A percentile compares a stretch with the other conserved stretches of the same genome.
phyloP scores from a whole-genome alignment of 2,888 invertebrate genomes.

The Clitarchus hookeri region DNA sequence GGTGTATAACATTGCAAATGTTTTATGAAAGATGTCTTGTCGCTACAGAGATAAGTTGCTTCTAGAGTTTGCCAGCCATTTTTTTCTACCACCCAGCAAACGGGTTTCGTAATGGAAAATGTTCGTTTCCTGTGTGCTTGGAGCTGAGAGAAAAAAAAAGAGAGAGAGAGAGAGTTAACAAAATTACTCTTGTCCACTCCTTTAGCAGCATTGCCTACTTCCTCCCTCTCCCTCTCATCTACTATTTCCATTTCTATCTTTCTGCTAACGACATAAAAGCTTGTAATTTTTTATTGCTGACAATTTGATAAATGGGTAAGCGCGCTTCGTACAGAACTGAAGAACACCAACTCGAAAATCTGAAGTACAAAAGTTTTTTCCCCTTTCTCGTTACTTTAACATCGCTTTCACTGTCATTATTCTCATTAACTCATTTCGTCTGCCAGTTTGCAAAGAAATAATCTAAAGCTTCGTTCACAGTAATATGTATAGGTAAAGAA shows the following conservation, averaged over 20 bases:
- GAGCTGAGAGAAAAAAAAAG: neutral
- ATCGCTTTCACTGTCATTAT: neutral
- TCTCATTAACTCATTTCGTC: neutral
- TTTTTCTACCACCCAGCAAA: neutral
- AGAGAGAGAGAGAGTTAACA: neutral
- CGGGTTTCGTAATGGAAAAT: neutral
- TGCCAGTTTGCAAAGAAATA: neutral
- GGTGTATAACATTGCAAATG: neutral
- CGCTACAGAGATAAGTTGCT: neutral
- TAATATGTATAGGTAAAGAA: neutral
- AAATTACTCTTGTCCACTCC: neutral
- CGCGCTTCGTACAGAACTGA: slow-evolving; percentile 1
- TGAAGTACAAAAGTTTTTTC: slow-evolving; percentile 7
- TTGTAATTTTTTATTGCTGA: neutral
- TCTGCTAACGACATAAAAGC: slow-evolving; percentile 14
- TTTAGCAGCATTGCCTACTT: slow-evolving; percentile 4
- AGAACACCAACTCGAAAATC: slow-evolving; percentile 7
- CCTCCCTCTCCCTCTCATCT: neutral
- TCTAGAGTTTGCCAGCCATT: neutral
- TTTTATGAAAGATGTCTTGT: neutral
- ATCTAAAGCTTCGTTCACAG: neutral
- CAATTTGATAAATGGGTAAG: slow-evolving; percentile 3
- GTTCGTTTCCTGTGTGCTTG: slow-evolving; percentile 9
- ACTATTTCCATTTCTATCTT: neutral
- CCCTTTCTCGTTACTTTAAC: neutral